Evolutionary conservation across 2,113 vertebrate species (phyloP).

Genomic region (Mormyrus iriodes): DNA sequence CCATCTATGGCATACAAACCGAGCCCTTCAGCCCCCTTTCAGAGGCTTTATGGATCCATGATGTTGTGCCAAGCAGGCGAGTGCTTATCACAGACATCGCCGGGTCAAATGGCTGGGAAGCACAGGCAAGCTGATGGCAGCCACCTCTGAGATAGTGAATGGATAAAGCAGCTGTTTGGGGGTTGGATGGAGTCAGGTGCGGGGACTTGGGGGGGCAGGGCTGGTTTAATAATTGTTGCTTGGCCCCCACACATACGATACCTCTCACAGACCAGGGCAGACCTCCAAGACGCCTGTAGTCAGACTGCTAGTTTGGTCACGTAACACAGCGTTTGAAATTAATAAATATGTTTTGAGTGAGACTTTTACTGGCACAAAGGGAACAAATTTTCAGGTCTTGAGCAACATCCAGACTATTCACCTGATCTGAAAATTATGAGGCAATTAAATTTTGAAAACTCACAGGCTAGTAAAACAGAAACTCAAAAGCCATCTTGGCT

Average conservation of each 20-base stretch:
- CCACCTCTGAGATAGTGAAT: neutral
- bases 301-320: neutral
- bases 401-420: neutral
- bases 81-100: slow-evolving; percentile 28
- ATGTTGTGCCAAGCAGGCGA: slow-evolving; percentile 39
- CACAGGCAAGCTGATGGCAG: neutral
- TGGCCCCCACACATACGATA: neutral
- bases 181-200: neutral
- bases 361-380: neutral
- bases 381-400: neutral
- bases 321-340: neutral
- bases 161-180: neutral
- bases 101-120: slow-evolving; percentile 38
- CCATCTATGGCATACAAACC: slow-evolving; percentile 33
- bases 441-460: neutral
- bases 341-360: neutral
- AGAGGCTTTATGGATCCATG: slow-evolving; percentile 43
- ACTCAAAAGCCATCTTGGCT: neutral
- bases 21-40: slow-evolving; percentile 45
- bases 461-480: neutral
- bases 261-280: neutral
- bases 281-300: neutral
- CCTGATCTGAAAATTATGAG: slow-evolving; percentile 7
- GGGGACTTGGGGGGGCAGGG: neutral
- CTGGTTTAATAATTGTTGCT: neutral